Evolutionary conservation across 2,888 invertebrate species (phyloP).

Genomic region (Trissoscelio sp.): DNA sequence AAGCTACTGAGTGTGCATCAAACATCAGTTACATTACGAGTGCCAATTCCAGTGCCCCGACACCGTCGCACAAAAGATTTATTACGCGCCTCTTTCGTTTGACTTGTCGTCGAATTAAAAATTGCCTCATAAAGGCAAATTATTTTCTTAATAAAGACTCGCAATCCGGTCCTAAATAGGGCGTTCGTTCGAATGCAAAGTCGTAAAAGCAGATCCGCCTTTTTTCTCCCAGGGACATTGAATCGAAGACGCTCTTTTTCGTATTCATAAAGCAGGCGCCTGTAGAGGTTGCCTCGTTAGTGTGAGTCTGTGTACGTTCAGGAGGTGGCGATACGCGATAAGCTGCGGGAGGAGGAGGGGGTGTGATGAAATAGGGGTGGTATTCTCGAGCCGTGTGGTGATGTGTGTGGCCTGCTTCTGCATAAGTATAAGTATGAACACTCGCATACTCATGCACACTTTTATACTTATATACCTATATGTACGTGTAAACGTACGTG

Average conservation of each 20-base stretch:
- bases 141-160: conserved; percentile 42
- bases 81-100: conserved; percentile 1
- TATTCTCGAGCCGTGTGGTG: conserved; percentile 32
- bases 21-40: conserved; percentile 7
- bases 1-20: not conserved
- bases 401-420: conserved; percentile 36
- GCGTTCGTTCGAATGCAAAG: conserved; percentile 25
- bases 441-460: conserved; percentile 20
- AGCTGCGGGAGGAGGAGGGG: conserved; percentile 38
- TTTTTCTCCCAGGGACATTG: conserved; percentile 34
- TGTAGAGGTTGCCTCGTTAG: conserved; percentile 6
- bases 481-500: conserved; percentile 41
- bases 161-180: conserved; percentile 29
- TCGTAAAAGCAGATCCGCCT: conserved; percentile 40
- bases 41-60: not conserved
- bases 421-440: conserved; percentile 40
- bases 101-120: conserved; percentile 18
- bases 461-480: conserved; percentile 1
- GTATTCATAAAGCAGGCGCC: conserved; percentile 21
- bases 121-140: conserved; percentile 26
- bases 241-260: conserved; percentile 49
- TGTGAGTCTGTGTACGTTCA: conserved; percentile 8
- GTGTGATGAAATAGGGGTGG: conserved; percentile 56
- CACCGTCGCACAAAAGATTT: conserved; percentile 10
- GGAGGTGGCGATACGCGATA: conserved; percentile 63